Conservation (phyloP, 2,113 vertebrate genomes). For the Amazona guildingii region DNA sequence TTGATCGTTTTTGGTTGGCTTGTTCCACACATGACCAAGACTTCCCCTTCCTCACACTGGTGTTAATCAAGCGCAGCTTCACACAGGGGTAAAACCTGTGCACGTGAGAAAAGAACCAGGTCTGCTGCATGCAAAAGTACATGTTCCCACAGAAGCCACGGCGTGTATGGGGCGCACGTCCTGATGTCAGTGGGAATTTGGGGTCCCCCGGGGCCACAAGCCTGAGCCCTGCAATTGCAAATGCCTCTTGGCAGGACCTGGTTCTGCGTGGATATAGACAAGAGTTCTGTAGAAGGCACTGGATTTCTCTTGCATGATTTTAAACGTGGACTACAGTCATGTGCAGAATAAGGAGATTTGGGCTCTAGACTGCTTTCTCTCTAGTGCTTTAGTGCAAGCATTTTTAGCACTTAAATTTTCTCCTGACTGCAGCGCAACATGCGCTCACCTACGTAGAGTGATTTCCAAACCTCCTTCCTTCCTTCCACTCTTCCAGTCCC, state of each 20-base stretch:
- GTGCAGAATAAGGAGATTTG: conserved; percentile 61
- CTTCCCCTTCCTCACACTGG: neutral
- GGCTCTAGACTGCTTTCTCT: conserved; percentile 37
- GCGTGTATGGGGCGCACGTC: neutral
- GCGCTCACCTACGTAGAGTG: neutral
- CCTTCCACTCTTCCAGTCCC: neutral
- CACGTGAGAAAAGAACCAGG: conserved; percentile 33
- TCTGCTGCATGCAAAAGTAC: neutral
- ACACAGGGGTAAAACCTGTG: conserved; percentile 40
- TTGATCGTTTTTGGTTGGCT: conserved; percentile 24
- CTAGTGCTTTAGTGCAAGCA: conserved; percentile 41
- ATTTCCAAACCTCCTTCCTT: neutral
- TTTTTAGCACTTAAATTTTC: conserved; percentile 16
- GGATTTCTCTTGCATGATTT: conserved; percentile 73
- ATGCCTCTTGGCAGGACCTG: conserved; percentile 59
- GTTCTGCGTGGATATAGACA: conserved; percentile 72
- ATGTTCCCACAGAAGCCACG: neutral
- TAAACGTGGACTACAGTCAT: conserved; percentile 55
- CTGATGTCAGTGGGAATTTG: neutral
- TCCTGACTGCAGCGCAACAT: neutral
- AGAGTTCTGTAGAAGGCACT: conserved; percentile 82
- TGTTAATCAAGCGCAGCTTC: conserved; percentile 11
- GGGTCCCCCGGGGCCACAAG: neutral
- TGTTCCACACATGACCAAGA: conserved; percentile 21
- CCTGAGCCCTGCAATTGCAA: conserved; percentile 37